phyloP scores from a whole-genome alignment of 2,888 invertebrate genomes.

The Orgyia antiqua region DNA sequence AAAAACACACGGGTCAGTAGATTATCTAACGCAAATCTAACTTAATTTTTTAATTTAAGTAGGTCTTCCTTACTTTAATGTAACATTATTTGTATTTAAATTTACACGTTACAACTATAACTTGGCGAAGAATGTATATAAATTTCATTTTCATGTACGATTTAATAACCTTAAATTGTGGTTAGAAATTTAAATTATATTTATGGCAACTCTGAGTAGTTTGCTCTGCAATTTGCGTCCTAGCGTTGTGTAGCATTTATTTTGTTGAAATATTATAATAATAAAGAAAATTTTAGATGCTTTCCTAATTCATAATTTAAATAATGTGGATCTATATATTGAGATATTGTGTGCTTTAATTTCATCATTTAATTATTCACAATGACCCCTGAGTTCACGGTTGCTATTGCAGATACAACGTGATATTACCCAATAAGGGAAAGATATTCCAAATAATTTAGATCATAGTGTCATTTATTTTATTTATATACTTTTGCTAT shows the following conservation, averaged over 20 bases:
- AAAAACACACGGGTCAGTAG: too few species aligned
- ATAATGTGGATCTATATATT: constrained; percentile 21
- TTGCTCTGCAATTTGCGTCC: constrained; percentile 69
- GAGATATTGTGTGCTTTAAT: constrained; percentile 15
- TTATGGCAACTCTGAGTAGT: constrained; percentile 35
- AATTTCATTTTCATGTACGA: too few species aligned
- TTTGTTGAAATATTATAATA: constrained; percentile 35
- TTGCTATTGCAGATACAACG: constrained; percentile 56
- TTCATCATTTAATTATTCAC: constrained; percentile 38
- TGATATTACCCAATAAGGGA: constrained; percentile 60
- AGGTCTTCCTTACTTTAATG: too few species aligned
- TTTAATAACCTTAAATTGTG: too few species aligned
- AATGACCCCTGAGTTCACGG: constrained; percentile 64
- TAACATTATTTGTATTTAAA: too few species aligned
- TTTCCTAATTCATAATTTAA: constrained; percentile 16
- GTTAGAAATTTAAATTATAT: too few species aligned
- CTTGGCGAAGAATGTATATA: too few species aligned
- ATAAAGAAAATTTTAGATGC: constrained; percentile 19
- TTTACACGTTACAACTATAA: too few species aligned
- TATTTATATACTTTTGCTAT: constrained; percentile 18
- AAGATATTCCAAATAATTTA: constrained; percentile 51
- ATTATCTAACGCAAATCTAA: too few species aligned
- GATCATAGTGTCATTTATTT: constrained; percentile 31
- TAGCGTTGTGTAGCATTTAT: constrained; percentile 39
- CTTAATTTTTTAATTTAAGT: too few species aligned